Percentiles rank a stretch among this genome's conserved stretches.
These are phyloP conservation scores for Tetragnatha montana DNA, from an alignment of 2,888 invertebrate genomes.

Conservation along the genomic window DNA sequence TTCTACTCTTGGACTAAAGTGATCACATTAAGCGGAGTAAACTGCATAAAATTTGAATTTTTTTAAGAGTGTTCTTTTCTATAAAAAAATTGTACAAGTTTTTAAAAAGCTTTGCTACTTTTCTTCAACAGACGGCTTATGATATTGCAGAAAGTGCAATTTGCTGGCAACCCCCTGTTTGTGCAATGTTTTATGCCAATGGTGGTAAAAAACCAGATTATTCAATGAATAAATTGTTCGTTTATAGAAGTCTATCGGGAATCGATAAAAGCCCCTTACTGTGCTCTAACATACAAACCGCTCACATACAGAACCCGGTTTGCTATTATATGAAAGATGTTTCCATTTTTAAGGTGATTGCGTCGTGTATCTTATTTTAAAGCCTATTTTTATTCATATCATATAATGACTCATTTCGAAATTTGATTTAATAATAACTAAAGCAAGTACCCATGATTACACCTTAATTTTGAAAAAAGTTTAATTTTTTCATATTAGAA, in stretches of 20 bases:
- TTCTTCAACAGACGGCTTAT: not conserved
- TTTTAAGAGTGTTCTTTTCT: not conserved
- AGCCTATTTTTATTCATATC: no score
- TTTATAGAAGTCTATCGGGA: slow-evolving; percentile 18
- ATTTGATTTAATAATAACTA: no score
- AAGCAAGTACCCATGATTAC: no score
- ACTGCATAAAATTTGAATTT: not conserved
- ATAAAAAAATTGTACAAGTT: not conserved
- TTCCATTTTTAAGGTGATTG: not conserved
- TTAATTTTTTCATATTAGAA: no score
- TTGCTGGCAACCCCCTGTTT: slow-evolving; percentile 17
- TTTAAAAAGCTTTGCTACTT: not conserved
- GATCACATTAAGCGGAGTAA: no score
- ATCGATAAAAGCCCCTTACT: slow-evolving; percentile 22
- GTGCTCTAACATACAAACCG: not conserved
- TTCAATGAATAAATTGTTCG: slow-evolving; percentile 1
- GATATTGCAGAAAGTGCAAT: not conserved
- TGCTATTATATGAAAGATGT: not conserved
- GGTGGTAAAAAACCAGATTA: slow-evolving; percentile 1
- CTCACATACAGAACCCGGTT: slow-evolving; percentile 3
- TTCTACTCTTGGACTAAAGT: no score
- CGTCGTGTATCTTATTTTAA: not conserved
- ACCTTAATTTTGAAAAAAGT: no score
- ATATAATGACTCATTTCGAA: no score
- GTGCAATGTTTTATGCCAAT: not conserved